A percentile compares a stretch with the other conserved stretches of the same genome.
Evolutionary conservation across 2,888 invertebrate genomes (phyloP).

Genomic region (Blastobasis adustella): DNA sequence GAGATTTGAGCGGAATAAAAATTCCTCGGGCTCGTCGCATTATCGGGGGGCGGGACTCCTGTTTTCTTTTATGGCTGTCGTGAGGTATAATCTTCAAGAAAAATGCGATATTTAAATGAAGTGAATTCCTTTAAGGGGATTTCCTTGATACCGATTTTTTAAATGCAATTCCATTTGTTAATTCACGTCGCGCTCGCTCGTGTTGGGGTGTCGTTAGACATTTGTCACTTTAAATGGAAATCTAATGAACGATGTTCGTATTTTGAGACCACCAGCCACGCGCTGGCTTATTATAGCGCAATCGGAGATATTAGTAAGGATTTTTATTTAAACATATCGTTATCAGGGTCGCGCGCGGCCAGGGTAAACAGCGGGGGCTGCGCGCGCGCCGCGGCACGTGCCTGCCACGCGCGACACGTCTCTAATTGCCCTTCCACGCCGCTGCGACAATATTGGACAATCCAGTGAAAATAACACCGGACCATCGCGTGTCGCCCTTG

Average conservation of each 20-base stretch:
- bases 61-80: conserved; percentile 75
- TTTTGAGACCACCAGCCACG: too few species aligned
- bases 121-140: conserved; percentile 64
- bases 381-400: conserved; percentile 54
- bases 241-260: background rate
- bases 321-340: conserved; percentile 42
- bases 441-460: conserved; percentile 71
- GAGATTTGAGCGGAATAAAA: conserved; percentile 73
- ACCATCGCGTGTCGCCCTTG: conserved; percentile 44
- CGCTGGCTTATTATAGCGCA: background rate
- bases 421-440: conserved; percentile 70
- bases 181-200: conserved; percentile 39
- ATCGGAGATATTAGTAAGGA: conserved; percentile 11
- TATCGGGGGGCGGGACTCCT: conserved; percentile 68
- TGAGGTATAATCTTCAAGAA: conserved; percentile 75
- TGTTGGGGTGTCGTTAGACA: conserved; percentile 28
- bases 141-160: conserved; percentile 56
- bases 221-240: conserved; percentile 22
- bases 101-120: conserved; percentile 76
- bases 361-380: conserved; percentile 52
- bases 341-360: conserved; percentile 34
- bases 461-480: conserved; percentile 71
- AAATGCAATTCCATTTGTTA: conserved; percentile 61
- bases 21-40: conserved; percentile 70
- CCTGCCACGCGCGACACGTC: conserved; percentile 63